These are phyloP conservation scores for Hylaeus anthracinus DNA, from an alignment of 1,140 invertebrate genomes.

Conservation along the genomic window DNA sequence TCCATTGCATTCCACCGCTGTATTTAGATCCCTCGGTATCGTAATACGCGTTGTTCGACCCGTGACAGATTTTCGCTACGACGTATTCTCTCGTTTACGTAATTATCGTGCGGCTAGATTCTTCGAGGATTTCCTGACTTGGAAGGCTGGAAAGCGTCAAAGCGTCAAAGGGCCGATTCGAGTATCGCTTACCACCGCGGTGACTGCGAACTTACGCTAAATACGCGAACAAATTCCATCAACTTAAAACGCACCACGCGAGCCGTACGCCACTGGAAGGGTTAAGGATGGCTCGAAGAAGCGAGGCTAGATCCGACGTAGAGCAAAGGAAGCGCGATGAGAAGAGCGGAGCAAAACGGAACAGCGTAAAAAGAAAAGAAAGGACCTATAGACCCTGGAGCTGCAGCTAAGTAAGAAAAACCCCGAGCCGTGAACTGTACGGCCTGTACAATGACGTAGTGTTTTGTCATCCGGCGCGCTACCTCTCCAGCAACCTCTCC, in stretches of 20 bases:
- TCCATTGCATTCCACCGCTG: constrained; percentile 61
- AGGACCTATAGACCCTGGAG: constrained; percentile 11
- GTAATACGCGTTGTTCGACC: constrained; percentile 34
- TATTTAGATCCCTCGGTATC: constrained; percentile 56
- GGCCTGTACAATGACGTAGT: constrained; percentile 63
- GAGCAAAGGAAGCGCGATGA: constrained; percentile 34
- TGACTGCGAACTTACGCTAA: neutral
- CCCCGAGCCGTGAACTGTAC: constrained; percentile 50
- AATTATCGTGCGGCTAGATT: neutral
- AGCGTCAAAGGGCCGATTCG: too few relatives aligned
- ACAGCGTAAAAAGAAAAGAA: constrained; percentile 10
- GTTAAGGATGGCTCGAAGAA: neutral
- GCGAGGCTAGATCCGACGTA: neutral
- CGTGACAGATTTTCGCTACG: neutral
- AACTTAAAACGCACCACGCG: neutral
- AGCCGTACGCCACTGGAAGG: neutral
- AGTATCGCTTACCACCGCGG: too few relatives aligned
- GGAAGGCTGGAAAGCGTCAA: neutral
- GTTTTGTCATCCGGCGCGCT: constrained; percentile 67
- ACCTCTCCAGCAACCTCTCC: constrained; percentile 58
- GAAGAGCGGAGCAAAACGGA: constrained; percentile 44
- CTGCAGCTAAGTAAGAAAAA: constrained; percentile 60
- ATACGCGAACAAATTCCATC: neutral
- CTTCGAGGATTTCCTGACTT: neutral
- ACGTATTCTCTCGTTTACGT: constrained; percentile 11